phyloP scores from a whole-genome alignment of 2,113 vertebrate species.

The Circaetus cinerascens region DNA sequence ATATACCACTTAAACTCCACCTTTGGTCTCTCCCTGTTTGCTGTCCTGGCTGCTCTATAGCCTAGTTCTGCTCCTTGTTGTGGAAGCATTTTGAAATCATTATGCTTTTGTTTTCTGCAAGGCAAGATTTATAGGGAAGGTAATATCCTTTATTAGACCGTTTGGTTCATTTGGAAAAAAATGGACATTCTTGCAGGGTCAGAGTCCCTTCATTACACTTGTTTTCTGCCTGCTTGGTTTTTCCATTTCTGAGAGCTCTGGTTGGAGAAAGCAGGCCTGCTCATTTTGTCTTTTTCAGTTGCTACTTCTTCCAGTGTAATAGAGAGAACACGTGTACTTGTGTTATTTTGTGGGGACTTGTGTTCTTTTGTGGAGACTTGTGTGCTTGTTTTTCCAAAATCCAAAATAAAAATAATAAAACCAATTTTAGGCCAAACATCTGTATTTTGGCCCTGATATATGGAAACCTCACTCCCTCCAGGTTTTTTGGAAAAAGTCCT shows the following conservation, averaged over 20 bases:
- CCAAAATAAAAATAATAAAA: conserved; percentile 64
- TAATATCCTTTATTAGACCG: conserved; percentile 29
- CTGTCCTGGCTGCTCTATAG: neutral
- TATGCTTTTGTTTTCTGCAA: conserved; percentile 27
- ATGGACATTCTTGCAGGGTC: conserved; percentile 31
- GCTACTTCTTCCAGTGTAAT: conserved; percentile 41
- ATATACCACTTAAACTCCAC: neutral
- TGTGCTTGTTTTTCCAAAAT: conserved; percentile 58
- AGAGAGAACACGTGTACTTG: conserved; percentile 31
- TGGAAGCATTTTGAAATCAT: conserved; percentile 26
- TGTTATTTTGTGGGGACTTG: neutral
- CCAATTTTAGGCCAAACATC: conserved; percentile 48
- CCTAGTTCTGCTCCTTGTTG: neutral
- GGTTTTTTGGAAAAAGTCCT: conserved; percentile 41
- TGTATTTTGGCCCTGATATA: conserved; percentile 41
- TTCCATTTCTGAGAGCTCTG: conserved; percentile 26
- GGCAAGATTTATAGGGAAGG: conserved; percentile 39
- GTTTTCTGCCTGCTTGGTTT: conserved; percentile 48
- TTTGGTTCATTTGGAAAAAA: conserved; percentile 49
- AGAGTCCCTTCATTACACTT: conserved; percentile 34
- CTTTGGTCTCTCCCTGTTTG: neutral
- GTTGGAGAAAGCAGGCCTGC: conserved; percentile 5
- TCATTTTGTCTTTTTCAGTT: conserved; percentile 36
- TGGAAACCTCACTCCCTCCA: conserved; percentile 43
- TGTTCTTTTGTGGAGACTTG: neutral